Evolutionary conservation across 2,113 vertebrate species (phyloP).

Genomic region (Micronycteris hirsuta): DNA sequence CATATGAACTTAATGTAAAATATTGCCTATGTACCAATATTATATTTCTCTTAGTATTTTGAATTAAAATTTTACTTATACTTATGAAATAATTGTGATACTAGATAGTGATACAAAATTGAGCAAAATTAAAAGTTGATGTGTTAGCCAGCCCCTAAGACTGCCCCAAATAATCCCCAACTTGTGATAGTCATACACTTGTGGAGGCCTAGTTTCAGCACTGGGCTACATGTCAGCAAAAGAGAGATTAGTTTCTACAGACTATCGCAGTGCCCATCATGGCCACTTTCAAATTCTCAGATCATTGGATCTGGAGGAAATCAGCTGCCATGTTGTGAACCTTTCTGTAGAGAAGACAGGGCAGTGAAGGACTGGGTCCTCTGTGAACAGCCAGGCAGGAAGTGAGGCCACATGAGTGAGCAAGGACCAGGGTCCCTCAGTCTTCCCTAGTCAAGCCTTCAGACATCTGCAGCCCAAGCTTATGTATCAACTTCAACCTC

Average conservation of each 20-base stretch:
- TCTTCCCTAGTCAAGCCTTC: neutral
- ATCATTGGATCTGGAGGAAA: neutral
- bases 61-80: neutral
- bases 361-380: neutral
- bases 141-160: neutral
- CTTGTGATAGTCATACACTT: neutral
- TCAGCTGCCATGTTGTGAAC: neutral
- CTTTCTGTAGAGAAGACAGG: too few relatives aligned
- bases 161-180: rapidly evolving
- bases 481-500: neutral
- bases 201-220: neutral
- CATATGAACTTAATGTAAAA: neutral
- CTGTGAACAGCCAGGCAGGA: neutral
- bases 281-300: neutral
- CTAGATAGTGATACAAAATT: neutral
- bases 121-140: neutral
- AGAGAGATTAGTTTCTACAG: neutral
- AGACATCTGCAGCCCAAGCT: neutral
- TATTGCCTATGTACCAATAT: neutral
- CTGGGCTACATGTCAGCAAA: neutral
- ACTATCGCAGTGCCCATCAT: neutral
- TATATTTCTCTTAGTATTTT: neutral
- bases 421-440: too few relatives aligned
- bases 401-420: rapidly evolving
- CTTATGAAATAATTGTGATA: neutral